A percentile compares a stretch with the other conserved stretches of the same genome.
Conservation (phyloP, 2,888 invertebrate species). For the Perithous albicinctus region DNA sequence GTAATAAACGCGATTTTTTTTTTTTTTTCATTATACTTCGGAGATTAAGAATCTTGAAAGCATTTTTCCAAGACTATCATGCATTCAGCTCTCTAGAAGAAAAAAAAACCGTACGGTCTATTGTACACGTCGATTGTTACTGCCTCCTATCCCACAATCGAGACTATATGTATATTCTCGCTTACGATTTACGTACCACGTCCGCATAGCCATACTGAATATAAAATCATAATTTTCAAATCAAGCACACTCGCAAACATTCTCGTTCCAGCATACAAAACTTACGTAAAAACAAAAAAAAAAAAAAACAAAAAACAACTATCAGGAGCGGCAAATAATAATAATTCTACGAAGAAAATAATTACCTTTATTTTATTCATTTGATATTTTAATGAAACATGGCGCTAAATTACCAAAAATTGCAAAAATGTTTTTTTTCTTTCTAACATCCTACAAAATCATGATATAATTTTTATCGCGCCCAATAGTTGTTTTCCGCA, state of each 20-base stretch:
- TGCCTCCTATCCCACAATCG: conserved; percentile 57
- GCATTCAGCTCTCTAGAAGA: conserved; percentile 42
- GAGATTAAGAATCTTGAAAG: not conserved
- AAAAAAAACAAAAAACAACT: conserved; percentile 32
- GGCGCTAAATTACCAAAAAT: too few relatives aligned
- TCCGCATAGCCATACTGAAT: conserved; percentile 53
- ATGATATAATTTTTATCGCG: not conserved
- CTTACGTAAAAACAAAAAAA: conserved; percentile 3
- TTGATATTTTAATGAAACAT: too few relatives aligned
- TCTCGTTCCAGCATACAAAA: conserved; percentile 23
- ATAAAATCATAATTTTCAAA: conserved; percentile 35
- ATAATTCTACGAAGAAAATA: too few relatives aligned
- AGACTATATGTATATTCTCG: conserved; percentile 21
- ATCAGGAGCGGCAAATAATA: too few relatives aligned
- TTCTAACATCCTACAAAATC: not conserved
- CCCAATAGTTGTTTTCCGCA: not conserved
- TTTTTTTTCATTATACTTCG: not conserved
- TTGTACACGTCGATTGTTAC: conserved; percentile 30
- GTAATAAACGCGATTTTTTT: conserved; percentile 80
- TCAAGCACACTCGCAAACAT: conserved; percentile 46
- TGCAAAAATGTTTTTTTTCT: too few relatives aligned
- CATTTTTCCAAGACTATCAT: conserved; percentile 29
- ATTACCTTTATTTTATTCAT: too few relatives aligned
- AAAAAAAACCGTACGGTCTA: conserved; percentile 53
- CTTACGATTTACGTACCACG: conserved; percentile 42